Evolutionary conservation across 35 echinoderm and acorn worm species (phyloP).

Genomic region (Eucidaris tribuloides): DNA sequence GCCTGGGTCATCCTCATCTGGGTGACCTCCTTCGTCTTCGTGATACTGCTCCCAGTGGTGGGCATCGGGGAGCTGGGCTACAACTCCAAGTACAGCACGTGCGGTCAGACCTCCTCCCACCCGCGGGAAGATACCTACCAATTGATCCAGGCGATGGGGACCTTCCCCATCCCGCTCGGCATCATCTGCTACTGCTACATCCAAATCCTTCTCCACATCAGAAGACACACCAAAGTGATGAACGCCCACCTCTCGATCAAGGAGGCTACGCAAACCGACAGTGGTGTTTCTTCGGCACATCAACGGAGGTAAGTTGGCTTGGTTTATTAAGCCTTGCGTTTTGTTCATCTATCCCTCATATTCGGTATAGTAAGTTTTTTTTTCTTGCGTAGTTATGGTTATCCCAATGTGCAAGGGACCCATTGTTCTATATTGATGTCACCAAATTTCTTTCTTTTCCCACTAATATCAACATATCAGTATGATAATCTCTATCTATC

Average conservation of each 20-base stretch:
- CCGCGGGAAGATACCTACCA: constrained; percentile 57
- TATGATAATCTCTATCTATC: no score
- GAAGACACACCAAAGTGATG: constrained; percentile 42
- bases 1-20: constrained; percentile 54
- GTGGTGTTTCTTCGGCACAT: no score
- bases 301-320: no score
- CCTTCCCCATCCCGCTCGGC: constrained; percentile 60
- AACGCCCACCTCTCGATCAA: not conserved
- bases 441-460: no score
- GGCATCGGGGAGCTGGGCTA: constrained; percentile 58
- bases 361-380: no score
- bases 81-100: constrained; percentile 65
- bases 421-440: no score
- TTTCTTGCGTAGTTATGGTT: no score
- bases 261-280: no score
- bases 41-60: constrained; percentile 37
- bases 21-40: constrained; percentile 54
- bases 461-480: no score
- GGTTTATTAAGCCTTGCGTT: no score
- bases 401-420: no score
- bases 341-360: no score
- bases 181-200: constrained; percentile 69
- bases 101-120: constrained; percentile 50
- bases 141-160: constrained; percentile 42
- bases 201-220: constrained; percentile 54